Percentiles rank a stretch among this genome's conserved stretches.
phyloP scores from a whole-genome alignment of 2,888 invertebrate species.

The Apantesis nais region DNA sequence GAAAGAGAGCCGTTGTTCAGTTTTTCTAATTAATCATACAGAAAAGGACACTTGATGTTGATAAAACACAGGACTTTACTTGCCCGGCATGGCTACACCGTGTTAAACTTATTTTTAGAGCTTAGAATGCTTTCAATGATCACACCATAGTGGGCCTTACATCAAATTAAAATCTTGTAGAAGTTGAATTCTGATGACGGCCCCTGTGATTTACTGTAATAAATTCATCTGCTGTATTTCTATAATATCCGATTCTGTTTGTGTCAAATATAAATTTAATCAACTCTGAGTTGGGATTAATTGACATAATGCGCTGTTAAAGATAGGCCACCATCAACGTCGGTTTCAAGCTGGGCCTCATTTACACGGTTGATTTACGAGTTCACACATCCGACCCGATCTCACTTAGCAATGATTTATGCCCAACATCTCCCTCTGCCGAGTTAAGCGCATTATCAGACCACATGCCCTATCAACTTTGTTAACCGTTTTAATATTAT shows the following conservation, averaged over 20 bases:
- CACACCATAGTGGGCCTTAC: no score
- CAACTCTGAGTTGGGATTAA: conserved; percentile 59
- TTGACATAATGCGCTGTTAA: conserved; percentile 65
- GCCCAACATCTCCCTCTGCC: conserved; percentile 77
- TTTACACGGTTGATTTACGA: conserved; percentile 83
- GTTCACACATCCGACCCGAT: conserved; percentile 82
- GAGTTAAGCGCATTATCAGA: conserved; percentile 81
- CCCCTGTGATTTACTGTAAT: neutral
- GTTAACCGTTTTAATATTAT: conserved; percentile 67
- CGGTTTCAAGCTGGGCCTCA: conserved; percentile 68
- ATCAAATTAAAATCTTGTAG: no score
- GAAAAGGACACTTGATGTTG: no score
- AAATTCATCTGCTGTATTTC: neutral
- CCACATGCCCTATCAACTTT: conserved; percentile 79
- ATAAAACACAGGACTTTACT: no score
- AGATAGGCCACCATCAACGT: conserved; percentile 73
- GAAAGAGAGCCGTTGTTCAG: no score
- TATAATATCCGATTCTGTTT: neutral
- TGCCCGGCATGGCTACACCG: no score
- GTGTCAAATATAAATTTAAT: conserved; percentile 45
- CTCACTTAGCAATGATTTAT: conserved; percentile 85
- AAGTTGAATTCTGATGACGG: no score
- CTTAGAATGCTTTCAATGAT: no score
- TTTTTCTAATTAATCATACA: no score
- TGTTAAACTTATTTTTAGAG: no score